Conservation (phyloP, 2,113 vertebrate genomes). For the Paradoxurus hermaphroditus region DNA sequence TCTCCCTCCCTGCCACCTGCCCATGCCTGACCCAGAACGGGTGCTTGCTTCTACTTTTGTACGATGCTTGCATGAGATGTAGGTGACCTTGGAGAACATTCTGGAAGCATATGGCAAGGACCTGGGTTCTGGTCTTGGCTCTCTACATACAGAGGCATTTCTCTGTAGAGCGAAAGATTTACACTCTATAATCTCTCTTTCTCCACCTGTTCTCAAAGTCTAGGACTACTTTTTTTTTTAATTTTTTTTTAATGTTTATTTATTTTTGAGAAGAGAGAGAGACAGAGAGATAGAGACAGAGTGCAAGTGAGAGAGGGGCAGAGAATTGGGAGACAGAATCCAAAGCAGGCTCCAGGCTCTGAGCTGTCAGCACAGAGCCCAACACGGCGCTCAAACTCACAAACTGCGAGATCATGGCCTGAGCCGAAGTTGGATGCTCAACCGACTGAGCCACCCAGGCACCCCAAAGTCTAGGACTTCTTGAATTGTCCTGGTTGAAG, state of each 20-base stretch:
- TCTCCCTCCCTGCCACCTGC: too few species aligned
- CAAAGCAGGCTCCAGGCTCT: too few species aligned
- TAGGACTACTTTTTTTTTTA: not conserved
- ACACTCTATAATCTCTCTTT: not conserved
- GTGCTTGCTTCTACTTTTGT: not conserved
- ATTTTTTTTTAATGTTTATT: too few species aligned
- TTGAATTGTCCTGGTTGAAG: not conserved
- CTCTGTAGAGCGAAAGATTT: not conserved
- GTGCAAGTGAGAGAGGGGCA: too few species aligned
- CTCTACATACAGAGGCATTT: not conserved
- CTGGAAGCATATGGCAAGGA: conserved; percentile 10
- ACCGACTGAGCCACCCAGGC: too few species aligned
- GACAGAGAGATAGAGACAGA: too few species aligned
- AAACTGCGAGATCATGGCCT: too few species aligned
- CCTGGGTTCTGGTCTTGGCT: not conserved
- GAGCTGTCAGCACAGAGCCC: too few species aligned
- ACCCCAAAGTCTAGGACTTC: not conserved
- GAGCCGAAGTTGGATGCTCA: too few species aligned
- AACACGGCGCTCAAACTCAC: too few species aligned
- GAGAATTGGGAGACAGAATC: too few species aligned
- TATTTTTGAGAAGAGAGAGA: too few species aligned
- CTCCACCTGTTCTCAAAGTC: not conserved
- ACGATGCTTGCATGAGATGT: not conserved
- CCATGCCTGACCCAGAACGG: not conserved
- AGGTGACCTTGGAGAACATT: not conserved